Conservation (phyloP, 2,797 vertebrate species). For the Lagorchestes hirsutus region DNA sequence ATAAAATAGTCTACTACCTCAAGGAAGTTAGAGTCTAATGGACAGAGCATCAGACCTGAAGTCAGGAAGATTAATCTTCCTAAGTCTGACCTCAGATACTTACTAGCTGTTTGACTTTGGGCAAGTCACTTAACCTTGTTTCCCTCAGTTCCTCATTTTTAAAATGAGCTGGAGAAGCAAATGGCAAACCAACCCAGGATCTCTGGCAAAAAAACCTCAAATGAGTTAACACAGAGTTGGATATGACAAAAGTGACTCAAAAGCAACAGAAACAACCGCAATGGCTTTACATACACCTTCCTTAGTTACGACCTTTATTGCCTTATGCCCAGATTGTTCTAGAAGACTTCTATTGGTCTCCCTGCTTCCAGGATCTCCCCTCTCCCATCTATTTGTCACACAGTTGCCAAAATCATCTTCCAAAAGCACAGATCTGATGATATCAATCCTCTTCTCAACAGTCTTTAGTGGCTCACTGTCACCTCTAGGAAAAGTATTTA, state of each 20-base stretch:
- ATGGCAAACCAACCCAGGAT: background rate
- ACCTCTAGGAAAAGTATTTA: background rate
- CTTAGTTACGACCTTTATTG: background rate
- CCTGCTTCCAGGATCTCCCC: background rate
- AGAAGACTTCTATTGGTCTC: background rate
- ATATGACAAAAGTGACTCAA: background rate
- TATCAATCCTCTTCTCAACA: background rate
- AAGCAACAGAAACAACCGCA: background rate
- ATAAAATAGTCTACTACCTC: background rate
- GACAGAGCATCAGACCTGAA: background rate
- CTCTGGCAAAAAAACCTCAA: background rate
- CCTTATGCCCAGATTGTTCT: background rate
- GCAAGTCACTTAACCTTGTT: background rate
- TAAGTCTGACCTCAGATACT: background rate
- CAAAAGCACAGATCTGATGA: background rate
- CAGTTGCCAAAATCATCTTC: background rate
- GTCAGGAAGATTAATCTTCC: background rate
- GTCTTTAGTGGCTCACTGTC: background rate
- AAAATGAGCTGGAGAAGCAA: background rate
- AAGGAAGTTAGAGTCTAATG: background rate
- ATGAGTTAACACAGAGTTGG: background rate
- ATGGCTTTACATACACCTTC: background rate
- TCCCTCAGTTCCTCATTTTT: background rate
- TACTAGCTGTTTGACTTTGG: background rate
- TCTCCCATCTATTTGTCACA: background rate